Evolutionary conservation across 2,888 invertebrate species (phyloP).

Genomic region (Drosophila nigricruria): DNA sequence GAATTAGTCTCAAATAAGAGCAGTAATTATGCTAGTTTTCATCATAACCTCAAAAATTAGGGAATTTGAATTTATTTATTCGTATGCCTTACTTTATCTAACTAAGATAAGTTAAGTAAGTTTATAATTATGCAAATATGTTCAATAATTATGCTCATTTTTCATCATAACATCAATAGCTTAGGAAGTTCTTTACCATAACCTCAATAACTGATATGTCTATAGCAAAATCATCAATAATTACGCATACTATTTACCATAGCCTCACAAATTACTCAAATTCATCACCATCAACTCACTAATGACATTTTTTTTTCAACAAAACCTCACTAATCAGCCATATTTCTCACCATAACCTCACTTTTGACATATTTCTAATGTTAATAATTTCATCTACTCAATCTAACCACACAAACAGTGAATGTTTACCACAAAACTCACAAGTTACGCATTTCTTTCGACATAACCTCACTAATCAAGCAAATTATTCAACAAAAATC

Average conservation of each 20-base stretch:
- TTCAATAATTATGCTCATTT: too few relatives aligned
- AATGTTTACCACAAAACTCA: not conserved
- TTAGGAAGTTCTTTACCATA: not conserved
- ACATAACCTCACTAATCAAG: not conserved
- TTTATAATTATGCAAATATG: too few relatives aligned
- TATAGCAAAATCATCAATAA: not conserved
- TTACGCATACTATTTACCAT: not conserved
- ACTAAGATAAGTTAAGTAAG: too few relatives aligned
- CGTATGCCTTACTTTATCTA: too few relatives aligned
- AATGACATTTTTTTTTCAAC: not conserved
- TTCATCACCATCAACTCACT: too few relatives aligned
- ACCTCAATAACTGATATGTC: not conserved
- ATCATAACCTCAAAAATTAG: too few relatives aligned
- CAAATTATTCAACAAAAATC: not conserved
- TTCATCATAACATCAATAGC: not conserved
- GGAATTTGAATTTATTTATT: too few relatives aligned
- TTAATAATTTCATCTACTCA: not conserved
- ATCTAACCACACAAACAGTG: not conserved
- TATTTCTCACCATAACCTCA: not conserved
- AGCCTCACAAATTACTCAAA: not conserved
- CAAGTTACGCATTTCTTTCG: not conserved
- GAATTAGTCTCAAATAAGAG: not conserved
- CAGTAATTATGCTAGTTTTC: too few relatives aligned
- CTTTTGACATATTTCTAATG: not conserved
- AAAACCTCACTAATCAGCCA: not conserved